A percentile compares a stretch with the other conserved stretches of the same genome.
Evolutionary conservation across 2,113 vertebrate species (phyloP).

Genomic region (Camelus dromedarius): DNA sequence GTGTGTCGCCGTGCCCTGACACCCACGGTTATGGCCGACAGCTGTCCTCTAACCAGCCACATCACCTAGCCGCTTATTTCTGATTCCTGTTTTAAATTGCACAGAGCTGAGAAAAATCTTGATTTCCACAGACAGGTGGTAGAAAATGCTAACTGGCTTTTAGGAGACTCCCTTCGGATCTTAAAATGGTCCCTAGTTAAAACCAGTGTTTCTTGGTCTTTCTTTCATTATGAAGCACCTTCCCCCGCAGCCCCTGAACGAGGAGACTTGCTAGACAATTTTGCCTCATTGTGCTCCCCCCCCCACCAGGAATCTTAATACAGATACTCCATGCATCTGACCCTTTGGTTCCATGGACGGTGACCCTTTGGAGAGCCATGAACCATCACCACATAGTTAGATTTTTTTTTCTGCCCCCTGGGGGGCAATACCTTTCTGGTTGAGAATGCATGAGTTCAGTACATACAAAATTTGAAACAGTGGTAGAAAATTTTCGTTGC

Average conservation of each 20-base stretch:
- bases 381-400: background rate
- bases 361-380: background rate
- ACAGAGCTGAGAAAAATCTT: background rate
- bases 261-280: background rate
- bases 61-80: background rate
- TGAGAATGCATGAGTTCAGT: background rate
- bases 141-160: background rate
- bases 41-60: background rate
- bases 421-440: background rate
- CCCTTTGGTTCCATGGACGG: background rate
- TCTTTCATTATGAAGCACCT: background rate
- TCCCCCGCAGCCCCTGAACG: too few relatives aligned
- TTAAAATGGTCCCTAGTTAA: background rate
- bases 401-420: background rate
- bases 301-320: background rate
- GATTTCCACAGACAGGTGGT: constrained; percentile 11
- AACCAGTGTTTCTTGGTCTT: background rate
- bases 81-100: background rate
- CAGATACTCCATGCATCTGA: background rate
- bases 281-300: background rate
- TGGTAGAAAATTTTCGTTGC: background rate
- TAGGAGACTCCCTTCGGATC: background rate
- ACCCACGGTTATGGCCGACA: background rate
- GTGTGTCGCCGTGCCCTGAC: background rate
- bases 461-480: background rate